phyloP scores from a whole-genome alignment of 2,888 invertebrate species.

The Cantharis flavilabris region DNA sequence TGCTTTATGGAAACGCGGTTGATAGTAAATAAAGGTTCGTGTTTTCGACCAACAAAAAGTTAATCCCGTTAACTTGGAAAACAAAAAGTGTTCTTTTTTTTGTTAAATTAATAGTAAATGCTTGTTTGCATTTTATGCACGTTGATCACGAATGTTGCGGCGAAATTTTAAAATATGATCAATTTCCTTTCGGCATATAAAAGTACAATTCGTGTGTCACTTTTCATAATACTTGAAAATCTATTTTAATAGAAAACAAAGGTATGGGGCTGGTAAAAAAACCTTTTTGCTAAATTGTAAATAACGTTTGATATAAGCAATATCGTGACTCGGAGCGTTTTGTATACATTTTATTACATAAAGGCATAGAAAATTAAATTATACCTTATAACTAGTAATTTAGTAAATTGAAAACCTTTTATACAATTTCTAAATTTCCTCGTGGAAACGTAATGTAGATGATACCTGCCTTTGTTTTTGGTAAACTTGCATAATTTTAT shows the following conservation, averaged over 20 bases:
- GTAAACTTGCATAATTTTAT: background rate
- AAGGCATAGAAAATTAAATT: slow-evolving; percentile 24
- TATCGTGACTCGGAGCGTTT: slow-evolving; percentile 20
- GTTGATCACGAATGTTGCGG: slow-evolving; percentile 9
- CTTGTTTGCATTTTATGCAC: slow-evolving; percentile 8
- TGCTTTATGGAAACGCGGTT: background rate
- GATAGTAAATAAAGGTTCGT: slow-evolving; percentile 9
- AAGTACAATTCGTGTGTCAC: background rate
- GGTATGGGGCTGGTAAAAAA: background rate
- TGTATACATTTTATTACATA: slow-evolving; percentile 25
- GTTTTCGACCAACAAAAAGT: slow-evolving; percentile 10
- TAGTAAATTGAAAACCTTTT: slow-evolving; percentile 27
- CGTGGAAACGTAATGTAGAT: background rate
- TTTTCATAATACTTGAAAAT: background rate
- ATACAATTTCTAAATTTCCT: slow-evolving; percentile 6
- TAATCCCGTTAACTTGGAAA: slow-evolving; percentile 12
- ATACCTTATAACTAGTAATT: slow-evolving; percentile 24
- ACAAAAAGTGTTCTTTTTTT: slow-evolving; percentile 14
- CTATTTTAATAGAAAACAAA: background rate
- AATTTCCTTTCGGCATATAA: background rate
- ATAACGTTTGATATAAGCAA: slow-evolving; percentile 16
- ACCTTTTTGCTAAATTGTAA: slow-evolving; percentile 24
- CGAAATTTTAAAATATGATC: background rate
- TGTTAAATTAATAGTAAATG: slow-evolving; percentile 19
- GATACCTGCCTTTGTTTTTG: background rate